A percentile compares a stretch with the other conserved stretches of the same genome.
Evolutionary conservation across 2,113 vertebrate genomes (phyloP).

Genomic region (Tretioscincus oriximinensis): DNA sequence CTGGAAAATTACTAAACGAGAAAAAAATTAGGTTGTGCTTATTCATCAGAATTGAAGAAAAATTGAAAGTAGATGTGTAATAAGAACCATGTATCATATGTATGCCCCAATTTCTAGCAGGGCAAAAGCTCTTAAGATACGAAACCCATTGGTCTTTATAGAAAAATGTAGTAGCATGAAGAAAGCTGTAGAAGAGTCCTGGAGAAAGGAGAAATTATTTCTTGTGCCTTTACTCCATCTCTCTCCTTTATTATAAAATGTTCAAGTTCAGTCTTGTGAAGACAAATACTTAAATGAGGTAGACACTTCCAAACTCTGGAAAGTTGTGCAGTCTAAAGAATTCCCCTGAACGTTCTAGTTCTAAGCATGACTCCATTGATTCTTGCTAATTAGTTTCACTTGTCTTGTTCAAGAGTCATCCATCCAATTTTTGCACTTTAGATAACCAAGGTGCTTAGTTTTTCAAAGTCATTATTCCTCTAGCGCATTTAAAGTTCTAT

Average conservation of each 20-base stretch:
- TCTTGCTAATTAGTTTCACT: slow-evolving; percentile 28
- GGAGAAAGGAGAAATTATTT: not conserved
- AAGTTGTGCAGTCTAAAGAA: slow-evolving; percentile 9
- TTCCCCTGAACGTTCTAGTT: slow-evolving; percentile 16
- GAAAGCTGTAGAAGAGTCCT: not conserved
- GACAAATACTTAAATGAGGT: not conserved
- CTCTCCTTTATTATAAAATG: not conserved
- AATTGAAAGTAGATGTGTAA: no score
- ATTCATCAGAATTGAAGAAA: no score
- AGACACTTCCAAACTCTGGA: not conserved
- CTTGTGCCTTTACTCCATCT: not conserved
- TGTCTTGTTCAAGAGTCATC: slow-evolving; percentile 20
- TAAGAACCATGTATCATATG: no score
- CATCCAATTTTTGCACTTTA: slow-evolving; percentile 17
- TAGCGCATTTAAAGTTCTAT: slow-evolving; percentile 16
- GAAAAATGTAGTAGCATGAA: not conserved
- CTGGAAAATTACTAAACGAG: no score
- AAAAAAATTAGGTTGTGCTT: no score
- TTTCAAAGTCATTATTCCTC: slow-evolving; percentile 22
- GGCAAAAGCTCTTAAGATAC: no score
- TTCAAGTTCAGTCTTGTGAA: not conserved
- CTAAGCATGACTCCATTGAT: slow-evolving; percentile 22
- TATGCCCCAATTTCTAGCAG: no score
- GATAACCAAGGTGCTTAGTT: not conserved
- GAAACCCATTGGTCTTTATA: not conserved